Evolutionary conservation across 2,888 invertebrate species (phyloP).

Genomic region (Morinoia aosen): DNA sequence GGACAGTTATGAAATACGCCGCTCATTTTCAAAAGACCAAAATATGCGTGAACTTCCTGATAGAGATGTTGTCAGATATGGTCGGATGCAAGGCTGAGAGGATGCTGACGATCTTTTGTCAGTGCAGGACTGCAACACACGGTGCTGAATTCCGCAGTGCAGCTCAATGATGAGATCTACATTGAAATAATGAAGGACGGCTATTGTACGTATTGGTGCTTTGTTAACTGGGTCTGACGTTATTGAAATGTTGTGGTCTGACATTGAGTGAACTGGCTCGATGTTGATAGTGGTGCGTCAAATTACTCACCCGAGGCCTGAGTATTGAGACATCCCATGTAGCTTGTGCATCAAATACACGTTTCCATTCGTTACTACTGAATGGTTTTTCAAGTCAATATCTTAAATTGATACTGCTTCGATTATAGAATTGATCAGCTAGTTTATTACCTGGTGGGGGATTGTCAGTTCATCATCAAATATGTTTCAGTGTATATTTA

Average conservation of each 20-base stretch:
- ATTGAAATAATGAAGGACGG: neutral
- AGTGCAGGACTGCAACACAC: conserved; percentile 31
- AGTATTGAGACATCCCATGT: neutral
- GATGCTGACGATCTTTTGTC: conserved; percentile 5
- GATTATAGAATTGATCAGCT: neutral
- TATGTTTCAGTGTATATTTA: neutral
- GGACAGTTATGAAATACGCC: conserved; percentile 48
- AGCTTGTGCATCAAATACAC: neutral
- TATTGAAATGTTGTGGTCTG: neutral
- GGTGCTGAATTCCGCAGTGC: neutral
- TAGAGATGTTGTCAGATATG: conserved; percentile 42
- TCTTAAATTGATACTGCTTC: neutral
- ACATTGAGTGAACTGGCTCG: too few relatives aligned
- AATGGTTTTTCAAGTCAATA: neutral
- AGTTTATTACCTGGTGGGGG: neutral
- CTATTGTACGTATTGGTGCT: conserved; percentile 27
- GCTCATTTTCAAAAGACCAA: conserved; percentile 17
- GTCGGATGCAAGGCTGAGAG: neutral
- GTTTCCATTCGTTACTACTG: neutral
- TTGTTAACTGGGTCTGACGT: neutral
- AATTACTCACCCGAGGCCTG: neutral
- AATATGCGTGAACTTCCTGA: conserved; percentile 47
- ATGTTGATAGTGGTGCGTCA: neutral
- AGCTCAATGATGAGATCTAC: conserved; percentile 19
- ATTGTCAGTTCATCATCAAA: neutral